Evolutionary conservation across 1,140 invertebrate genomes (phyloP).

Genomic region (Helicoverpa zea): DNA sequence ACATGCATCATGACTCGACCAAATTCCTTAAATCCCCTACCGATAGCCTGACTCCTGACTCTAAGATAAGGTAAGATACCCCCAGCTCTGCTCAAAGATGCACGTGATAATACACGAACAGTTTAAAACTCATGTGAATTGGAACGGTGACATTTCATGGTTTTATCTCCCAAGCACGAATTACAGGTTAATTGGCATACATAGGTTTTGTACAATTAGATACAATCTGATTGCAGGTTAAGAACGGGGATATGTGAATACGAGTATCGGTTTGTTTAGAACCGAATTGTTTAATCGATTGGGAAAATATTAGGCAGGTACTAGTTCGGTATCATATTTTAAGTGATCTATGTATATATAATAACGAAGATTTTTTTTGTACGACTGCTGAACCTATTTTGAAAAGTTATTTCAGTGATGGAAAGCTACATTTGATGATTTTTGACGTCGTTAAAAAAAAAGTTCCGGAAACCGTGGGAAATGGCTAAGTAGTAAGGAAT

Average conservation of each 20-base stretch:
- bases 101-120: slow-evolving; percentile 15
- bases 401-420: too few relatives aligned
- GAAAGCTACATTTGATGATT: too few relatives aligned
- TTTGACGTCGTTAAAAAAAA: too few relatives aligned
- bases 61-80: background rate
- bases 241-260: background rate
- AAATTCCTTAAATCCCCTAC: background rate
- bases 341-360: too few relatives aligned
- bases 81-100: slow-evolving; percentile 25
- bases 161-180: slow-evolving; percentile 12
- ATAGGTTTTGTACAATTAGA: slow-evolving; percentile 31
- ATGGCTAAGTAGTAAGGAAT: too few relatives aligned
- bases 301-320: too few relatives aligned
- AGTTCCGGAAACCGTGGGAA: too few relatives aligned
- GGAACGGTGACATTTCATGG: slow-evolving; percentile 37
- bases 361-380: too few relatives aligned
- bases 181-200: slow-evolving; percentile 37
- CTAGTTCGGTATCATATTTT: background rate
- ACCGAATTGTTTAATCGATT: background rate
- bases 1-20: background rate
- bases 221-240: slow-evolving; percentile 7
- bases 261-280: background rate
- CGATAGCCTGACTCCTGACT: background rate
- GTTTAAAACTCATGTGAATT: slow-evolving; percentile 32
- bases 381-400: too few relatives aligned